A percentile compares a stretch with the other conserved stretches of the same genome.
Conservation (phyloP, 2,797 vertebrate genomes). For the Dicrostonyx torquatus region DNA sequence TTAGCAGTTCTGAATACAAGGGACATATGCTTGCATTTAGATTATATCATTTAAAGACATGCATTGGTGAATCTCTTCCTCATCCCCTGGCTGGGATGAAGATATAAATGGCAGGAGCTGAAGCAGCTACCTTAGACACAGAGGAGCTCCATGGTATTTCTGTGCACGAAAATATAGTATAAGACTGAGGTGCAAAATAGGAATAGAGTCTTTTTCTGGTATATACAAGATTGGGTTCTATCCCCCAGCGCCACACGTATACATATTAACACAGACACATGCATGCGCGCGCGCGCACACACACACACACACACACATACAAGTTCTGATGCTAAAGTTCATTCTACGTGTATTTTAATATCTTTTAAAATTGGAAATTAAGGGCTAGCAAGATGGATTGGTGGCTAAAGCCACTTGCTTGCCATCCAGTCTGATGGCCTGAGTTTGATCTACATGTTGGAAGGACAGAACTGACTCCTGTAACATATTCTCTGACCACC, state of each 20-base stretch:
- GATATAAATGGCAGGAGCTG: background rate
- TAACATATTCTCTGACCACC: no score
- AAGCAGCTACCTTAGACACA: background rate
- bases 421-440: no score
- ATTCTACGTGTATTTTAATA: background rate
- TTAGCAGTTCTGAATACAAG: background rate
- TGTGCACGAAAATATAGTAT: background rate
- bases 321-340: background rate
- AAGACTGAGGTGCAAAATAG: background rate
- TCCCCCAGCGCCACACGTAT: background rate
- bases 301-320: background rate
- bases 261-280: background rate
- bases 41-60: background rate
- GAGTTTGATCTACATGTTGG: background rate
- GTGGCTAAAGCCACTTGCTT: no score
- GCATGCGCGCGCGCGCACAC: no score
- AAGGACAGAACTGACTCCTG: background rate
- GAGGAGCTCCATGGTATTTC: background rate
- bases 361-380: background rate
- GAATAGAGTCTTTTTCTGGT: background rate
- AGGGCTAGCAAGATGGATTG: background rate
- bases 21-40: no score
- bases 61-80: background rate
- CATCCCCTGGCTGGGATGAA: background rate
- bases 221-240: background rate